Percentiles rank a stretch among this genome's conserved stretches.
Evolutionary conservation across 2,113 vertebrate species (phyloP).

Genomic region (Corythornis madagascariensis): DNA sequence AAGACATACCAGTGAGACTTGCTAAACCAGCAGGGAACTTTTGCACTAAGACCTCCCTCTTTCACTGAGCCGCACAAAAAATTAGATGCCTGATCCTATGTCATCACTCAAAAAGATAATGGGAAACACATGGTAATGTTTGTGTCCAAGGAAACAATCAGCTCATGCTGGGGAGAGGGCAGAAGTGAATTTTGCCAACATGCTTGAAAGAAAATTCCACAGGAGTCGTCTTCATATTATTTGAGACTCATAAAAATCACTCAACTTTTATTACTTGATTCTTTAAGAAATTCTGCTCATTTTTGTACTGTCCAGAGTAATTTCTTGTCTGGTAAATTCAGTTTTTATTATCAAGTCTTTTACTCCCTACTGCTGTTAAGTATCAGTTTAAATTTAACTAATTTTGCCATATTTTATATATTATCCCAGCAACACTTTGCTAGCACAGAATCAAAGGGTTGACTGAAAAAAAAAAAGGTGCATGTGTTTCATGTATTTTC

Average conservation of each 20-base stretch:
- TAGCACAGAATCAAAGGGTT: neutral
- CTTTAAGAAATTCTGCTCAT: neutral
- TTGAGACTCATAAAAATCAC: neutral
- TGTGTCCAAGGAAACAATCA: neutral
- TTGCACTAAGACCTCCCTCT: neutral
- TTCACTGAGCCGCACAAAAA: neutral
- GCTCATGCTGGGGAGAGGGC: neutral
- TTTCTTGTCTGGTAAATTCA: neutral
- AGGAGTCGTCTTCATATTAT: neutral
- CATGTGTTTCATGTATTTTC: neutral
- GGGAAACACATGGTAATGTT: neutral
- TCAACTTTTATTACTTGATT: neutral
- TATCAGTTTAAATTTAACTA: neutral
- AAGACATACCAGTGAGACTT: neutral
- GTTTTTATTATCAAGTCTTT: neutral
- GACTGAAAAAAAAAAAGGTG: neutral
- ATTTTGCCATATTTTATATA: neutral
- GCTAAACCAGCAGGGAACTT: neutral
- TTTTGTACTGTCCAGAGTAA: neutral
- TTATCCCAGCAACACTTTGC: neutral
- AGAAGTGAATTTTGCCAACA: neutral
- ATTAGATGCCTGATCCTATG: neutral
- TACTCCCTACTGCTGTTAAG: neutral
- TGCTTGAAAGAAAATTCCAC: neutral
- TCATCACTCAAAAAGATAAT: neutral